Evolutionary conservation across 2,888 invertebrate genomes (phyloP), one percentile per base, ranked within the genome.

Genomic region (Esperia sulphurella): DNA sequence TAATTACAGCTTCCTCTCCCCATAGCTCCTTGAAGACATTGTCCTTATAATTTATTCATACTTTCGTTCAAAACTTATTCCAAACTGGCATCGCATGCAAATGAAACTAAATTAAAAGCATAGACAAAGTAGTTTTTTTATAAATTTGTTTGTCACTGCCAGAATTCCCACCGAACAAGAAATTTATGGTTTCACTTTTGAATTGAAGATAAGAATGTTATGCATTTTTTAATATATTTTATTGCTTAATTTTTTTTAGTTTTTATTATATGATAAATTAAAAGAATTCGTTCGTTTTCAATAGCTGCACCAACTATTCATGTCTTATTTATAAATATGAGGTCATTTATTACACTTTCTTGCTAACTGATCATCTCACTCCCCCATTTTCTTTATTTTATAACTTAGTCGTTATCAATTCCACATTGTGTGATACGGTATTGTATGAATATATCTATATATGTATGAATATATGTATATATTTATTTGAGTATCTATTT

Each of bases 31-130:
- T 65, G 57, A 85, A 87, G 87, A 87, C 74, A 84, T 86, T 84
- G 84, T 83, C 66, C 73, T 64, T 58, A 71, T 84, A 87, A 86
- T 87, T 79, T 79, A 86, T 88, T 85, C 83, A 83, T 74, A 71
- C 70, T 76, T 79, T 79, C 75, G 74, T 76, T 80, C 75, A 79
- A 67, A 80, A 79, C 75, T 75, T 70, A 79, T 75, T 73, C 69
- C 51, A 63, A 68, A 63, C 65, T 62, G 68, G 65, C 66, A 65
- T 61, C 69, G 61, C 70, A 87, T 86, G 85, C 83, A 86, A 86
- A 86, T 51, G 29, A 31, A 28, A 8, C 43, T 29, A 54, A 56
- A 56, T 56, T 52, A 54, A 54, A 53, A 48, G 33, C 48, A 48
- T 45, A 54, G 54, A 58, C 54, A 55, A 56, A 48, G 45, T 47